Conservation (phyloP, 2,113 vertebrate genomes). For the Heliornis fulica region DNA sequence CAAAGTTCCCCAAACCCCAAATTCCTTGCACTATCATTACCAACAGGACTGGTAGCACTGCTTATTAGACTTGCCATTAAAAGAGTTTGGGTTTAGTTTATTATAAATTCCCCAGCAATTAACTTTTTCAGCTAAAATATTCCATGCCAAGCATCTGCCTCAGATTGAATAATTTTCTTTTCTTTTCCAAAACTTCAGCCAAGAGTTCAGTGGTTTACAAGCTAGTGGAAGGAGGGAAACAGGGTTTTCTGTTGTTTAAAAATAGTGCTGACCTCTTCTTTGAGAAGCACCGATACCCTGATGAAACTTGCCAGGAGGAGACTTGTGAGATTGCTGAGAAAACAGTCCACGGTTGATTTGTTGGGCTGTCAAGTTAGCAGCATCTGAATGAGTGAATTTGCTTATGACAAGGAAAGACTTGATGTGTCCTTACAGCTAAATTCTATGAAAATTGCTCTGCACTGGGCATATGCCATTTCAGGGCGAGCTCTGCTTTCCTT, state of each 20-base stretch:
- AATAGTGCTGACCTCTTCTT: not conserved
- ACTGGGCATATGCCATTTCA: not conserved
- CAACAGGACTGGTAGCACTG: not conserved
- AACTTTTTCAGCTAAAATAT: not conserved
- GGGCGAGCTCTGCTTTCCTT: not conserved
- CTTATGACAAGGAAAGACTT: not conserved
- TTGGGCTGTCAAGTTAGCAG: not conserved
- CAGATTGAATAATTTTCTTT: not conserved
- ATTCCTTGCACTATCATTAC: not conserved
- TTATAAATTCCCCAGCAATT: not conserved
- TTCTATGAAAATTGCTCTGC: not conserved
- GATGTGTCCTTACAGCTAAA: not conserved
- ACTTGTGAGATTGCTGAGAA: not conserved
- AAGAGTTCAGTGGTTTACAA: conserved; percentile 23
- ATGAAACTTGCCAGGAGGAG: not conserved
- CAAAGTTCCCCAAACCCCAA: not conserved
- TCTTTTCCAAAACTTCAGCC: not conserved
- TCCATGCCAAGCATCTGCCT: conserved; percentile 1
- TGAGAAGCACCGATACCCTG: not conserved
- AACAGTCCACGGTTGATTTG: not conserved
- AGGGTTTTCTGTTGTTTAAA: not conserved
- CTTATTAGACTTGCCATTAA: not conserved
- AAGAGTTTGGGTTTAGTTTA: not conserved
- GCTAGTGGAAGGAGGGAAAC: not conserved
- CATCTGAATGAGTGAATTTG: not conserved